Conservation (phyloP, 2,797 vertebrate genomes). For the Pseudocheirus occidentalis region DNA sequence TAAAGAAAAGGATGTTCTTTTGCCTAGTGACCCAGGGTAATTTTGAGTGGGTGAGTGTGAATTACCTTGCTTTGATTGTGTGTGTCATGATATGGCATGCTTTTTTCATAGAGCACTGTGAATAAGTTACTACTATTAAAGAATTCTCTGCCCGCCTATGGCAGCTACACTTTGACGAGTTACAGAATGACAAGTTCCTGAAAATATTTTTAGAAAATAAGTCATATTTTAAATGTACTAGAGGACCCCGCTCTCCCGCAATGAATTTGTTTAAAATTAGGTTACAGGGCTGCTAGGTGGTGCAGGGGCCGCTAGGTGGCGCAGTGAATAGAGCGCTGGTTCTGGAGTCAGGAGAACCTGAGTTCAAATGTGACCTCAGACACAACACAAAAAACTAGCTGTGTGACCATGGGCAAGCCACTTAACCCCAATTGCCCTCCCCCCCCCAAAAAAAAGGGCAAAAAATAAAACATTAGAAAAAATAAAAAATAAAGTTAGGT, state of each 20-base stretch:
- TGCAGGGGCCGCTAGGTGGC: no score
- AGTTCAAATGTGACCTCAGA: no score
- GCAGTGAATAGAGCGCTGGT: no score
- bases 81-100: slow-evolving; percentile 10
- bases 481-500: no score
- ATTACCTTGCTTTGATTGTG: background rate
- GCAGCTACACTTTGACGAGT: slow-evolving; percentile 13
- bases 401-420: no score
- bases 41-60: slow-evolving; percentile 34
- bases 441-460: no score
- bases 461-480: no score
- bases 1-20: slow-evolving; percentile 26
- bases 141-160: slow-evolving; percentile 9
- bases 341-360: no score
- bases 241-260: background rate
- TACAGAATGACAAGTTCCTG: slow-evolving; percentile 11
- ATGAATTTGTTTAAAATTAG: background rate
- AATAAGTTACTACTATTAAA: slow-evolving; percentile 32
- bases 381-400: no score
- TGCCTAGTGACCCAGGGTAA: background rate
- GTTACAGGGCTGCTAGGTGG: no score
- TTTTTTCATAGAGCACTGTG: slow-evolving; percentile 16
- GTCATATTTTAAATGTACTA: slow-evolving; percentile 34
- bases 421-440: no score
- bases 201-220: slow-evolving; percentile 30